Percentiles rank a stretch among this genome's conserved stretches.
phyloP scores from a whole-genome alignment of 1,140 invertebrate genomes.

The Myzus persicae region DNA sequence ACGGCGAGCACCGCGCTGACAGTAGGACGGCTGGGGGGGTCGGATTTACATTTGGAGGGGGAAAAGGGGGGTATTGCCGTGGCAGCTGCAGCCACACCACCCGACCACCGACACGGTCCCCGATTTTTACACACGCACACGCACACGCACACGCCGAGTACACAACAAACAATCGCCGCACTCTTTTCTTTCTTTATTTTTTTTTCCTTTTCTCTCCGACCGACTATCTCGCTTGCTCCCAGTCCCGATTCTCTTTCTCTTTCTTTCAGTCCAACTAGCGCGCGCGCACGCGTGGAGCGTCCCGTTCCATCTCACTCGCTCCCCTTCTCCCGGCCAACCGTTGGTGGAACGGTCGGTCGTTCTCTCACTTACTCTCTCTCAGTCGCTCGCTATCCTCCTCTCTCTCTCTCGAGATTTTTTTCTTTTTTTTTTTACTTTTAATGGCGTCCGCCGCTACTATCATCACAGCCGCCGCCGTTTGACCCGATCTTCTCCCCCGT shows the following conservation, averaged over 20 bases:
- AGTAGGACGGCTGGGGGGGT: background rate
- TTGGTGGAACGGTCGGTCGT: background rate
- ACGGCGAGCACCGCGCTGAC: background rate
- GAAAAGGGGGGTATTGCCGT: background rate
- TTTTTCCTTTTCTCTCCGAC: background rate
- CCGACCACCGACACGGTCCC: slow-evolving; percentile 29
- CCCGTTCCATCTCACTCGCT: slow-evolving; percentile 12
- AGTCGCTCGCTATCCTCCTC: background rate
- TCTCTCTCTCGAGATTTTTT: background rate
- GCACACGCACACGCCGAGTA: background rate
- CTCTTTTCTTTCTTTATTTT: slow-evolving; percentile 27
- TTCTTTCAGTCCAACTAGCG: background rate
- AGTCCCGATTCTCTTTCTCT: background rate
- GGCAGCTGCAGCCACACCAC: slow-evolving; percentile 35
- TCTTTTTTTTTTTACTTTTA: slow-evolving; percentile 44
- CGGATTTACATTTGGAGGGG: background rate
- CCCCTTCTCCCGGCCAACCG: background rate
- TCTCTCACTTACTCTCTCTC: background rate
- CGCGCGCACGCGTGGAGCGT: slow-evolving; percentile 21
- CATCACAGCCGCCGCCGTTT: background rate
- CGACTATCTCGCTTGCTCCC: slow-evolving; percentile 3
- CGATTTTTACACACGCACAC: slow-evolving; percentile 53
- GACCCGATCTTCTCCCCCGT: slow-evolving; percentile 12
- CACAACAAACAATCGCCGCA: slow-evolving; percentile 49
- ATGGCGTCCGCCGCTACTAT: slow-evolving; percentile 47